phyloP scores from a whole-genome alignment of 2,113 vertebrate species.

The Pelecanoides urinatrix region DNA sequence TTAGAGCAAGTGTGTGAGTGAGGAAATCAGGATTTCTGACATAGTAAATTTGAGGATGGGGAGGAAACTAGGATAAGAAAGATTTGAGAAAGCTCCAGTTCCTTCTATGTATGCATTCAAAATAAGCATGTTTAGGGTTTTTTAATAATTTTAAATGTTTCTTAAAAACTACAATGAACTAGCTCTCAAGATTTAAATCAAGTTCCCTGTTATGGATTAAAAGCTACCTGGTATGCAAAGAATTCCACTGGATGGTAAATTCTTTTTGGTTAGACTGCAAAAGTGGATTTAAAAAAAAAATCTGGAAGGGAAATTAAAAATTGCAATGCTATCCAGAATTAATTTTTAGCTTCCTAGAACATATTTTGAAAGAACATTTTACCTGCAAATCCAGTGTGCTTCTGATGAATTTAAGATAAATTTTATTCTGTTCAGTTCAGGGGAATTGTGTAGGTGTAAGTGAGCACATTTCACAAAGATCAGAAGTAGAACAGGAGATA shows the following conservation, averaged over 20 bases:
- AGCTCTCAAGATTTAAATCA: not conserved
- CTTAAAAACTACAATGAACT: not conserved
- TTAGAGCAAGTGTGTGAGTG: not conserved
- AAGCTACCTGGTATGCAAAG: not conserved
- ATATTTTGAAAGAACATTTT: not conserved
- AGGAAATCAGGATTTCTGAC: not conserved
- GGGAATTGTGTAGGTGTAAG: not conserved
- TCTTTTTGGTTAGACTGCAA: not conserved
- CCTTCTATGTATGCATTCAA: not conserved
- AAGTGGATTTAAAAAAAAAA: not conserved
- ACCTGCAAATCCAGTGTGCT: not conserved
- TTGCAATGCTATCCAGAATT: not conserved
- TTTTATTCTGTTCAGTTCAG: not conserved
- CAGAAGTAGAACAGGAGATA: not conserved
- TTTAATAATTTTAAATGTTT: not conserved
- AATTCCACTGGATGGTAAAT: not conserved
- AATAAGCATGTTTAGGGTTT: fast-evolving
- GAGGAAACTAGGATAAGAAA: not conserved
- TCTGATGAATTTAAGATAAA: not conserved
- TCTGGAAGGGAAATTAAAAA: not conserved
- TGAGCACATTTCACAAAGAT: not conserved
- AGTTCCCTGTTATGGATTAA: not conserved
- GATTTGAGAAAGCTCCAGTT: not conserved
- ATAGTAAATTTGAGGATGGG: fast-evolving
- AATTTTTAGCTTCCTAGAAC: not conserved